Base-by-base conservation (phyloP, 1,140 invertebrate species). In the Dendroctonus ponderosae region DNA sequence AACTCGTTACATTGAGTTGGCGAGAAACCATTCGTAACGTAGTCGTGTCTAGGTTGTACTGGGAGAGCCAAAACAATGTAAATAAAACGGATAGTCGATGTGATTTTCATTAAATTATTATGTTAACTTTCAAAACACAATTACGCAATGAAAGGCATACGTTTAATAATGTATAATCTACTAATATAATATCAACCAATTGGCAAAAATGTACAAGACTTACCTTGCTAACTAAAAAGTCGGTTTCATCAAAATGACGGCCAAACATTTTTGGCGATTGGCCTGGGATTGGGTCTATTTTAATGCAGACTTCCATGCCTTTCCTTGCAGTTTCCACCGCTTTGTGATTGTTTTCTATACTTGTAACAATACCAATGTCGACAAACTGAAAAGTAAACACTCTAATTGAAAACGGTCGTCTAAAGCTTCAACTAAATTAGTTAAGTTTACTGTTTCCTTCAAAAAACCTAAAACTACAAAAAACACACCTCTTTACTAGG, bases 251-350 rank as follows among this genome's bases (percentile, higher is more conserved):
- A 82, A 99, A 99, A 82, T 99, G 98, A 67, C 98, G 83, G 0
- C 97, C 98, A 80, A 91, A 97, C 89, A 99, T 92, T 82, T 98
- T 99, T 2, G 98, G 97, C 39, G 96, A 89, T 80, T 99, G 96
- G 0, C 97, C 97, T 11, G 95, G 91, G 43, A 94, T 88, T 5
- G 96, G 90, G 70, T 99, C 96, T 69, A 99, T 99, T 84, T 99
- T 99, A 68, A 99, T 89, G 81, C 97, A 99, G 7, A 99, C 95
- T 82, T 99, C 97, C 80, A 96, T 91, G 4, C 97, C 98, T 81
- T 96, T 96, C 57, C 93, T 86, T 0, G 97, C 98, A 7, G 84
- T 85, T 57, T 99, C 96, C 64, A 99, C 88, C 80, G 92, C 79
- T 87, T 99, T 86, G 83, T 90, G 90, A 81, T 93, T 92, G 69